phyloP scores from a whole-genome alignment of 2,797 vertebrate species.

The Alca torda region DNA sequence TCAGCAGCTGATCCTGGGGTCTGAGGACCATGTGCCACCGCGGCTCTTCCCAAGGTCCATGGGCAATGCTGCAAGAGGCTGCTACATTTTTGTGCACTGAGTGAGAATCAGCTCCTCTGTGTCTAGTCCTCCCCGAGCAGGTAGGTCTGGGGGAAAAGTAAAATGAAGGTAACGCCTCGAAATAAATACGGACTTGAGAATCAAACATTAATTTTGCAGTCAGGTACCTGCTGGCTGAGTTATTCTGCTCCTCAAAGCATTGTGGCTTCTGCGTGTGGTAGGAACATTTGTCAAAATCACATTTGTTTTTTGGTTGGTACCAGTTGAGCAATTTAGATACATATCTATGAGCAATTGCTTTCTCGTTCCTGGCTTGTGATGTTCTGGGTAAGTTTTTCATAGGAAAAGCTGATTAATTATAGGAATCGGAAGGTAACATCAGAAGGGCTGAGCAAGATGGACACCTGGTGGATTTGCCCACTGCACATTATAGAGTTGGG shows the following conservation, averaged over 20 bases:
- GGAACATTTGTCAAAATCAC: slow-evolving; percentile 27
- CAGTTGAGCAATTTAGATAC: slow-evolving; percentile 25
- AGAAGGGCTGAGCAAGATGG: background rate
- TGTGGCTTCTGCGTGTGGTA: background rate
- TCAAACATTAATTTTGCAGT: background rate
- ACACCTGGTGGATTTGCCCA: background rate
- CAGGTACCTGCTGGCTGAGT: background rate
- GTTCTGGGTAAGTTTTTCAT: background rate
- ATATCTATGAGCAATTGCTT: background rate
- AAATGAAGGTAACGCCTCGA: background rate
- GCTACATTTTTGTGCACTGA: rapidly evolving
- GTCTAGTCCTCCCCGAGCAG: background rate
- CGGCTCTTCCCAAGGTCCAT: rapidly evolving
- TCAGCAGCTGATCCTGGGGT: background rate
- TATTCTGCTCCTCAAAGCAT: background rate
- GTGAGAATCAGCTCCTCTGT: background rate
- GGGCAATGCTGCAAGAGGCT: background rate
- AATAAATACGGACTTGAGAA: background rate
- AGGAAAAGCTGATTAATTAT: background rate
- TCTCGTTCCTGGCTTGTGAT: background rate
- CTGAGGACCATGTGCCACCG: rapidly evolving
- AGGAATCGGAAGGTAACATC: background rate
- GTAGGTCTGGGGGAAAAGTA: background rate
- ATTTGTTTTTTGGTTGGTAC: background rate
- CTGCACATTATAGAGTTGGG: background rate